Base-by-base conservation (phyloP, 2,113 vertebrate genomes). In the Trachemys scripta region DNA sequence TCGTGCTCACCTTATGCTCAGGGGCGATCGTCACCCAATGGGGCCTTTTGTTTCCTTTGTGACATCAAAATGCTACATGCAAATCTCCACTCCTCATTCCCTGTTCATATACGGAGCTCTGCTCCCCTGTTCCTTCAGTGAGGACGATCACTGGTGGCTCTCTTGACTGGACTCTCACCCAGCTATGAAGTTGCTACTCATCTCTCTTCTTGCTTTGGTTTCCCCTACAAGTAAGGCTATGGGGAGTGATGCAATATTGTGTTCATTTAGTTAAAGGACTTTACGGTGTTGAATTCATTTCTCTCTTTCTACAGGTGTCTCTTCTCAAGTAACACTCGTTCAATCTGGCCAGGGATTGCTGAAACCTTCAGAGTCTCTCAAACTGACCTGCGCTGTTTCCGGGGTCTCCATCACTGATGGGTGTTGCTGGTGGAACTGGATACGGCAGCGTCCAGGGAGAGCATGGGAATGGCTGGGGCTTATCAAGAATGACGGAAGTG, bases 331-430 rank as follows among this genome's bases (percentile, higher is more conserved):
- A 14, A 80, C 87, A 19, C 49, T 90, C 25, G 72, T 59, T 49
- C 29, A 90, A 51, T 93, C 91, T 35, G 91, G 87, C 22, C 65
- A 49, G 49, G 86, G 29, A 4, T 49, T 53, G 49, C 69, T 81
- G 47, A 90, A 93, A 12, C 82, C 92, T 54, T 54, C 81, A 22
- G 65, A 82, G 24, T 84, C 93, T 20, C 81, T 94, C 47, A 88
- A 76, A 56, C 19, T 95, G 72, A 95, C 95, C 85, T 97, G 95
- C 75, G 79, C 89, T 84, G 87, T 96, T 8, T 92, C 95, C 11
- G 96, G 96, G 20, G 93, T 90, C 76, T 45, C 69, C 6, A 49
- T 96, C 20, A 90, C 79, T 57, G 42, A 78, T 82, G 56, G 81
- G 3, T 45, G 82, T 69, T 84, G n/a, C 19, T 9, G 13, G 4